A percentile compares a stretch with the other conserved stretches of the same genome.
Conservation (phyloP, 64 coral and sea anemone species). For the Orbicella faveolata region DNA sequence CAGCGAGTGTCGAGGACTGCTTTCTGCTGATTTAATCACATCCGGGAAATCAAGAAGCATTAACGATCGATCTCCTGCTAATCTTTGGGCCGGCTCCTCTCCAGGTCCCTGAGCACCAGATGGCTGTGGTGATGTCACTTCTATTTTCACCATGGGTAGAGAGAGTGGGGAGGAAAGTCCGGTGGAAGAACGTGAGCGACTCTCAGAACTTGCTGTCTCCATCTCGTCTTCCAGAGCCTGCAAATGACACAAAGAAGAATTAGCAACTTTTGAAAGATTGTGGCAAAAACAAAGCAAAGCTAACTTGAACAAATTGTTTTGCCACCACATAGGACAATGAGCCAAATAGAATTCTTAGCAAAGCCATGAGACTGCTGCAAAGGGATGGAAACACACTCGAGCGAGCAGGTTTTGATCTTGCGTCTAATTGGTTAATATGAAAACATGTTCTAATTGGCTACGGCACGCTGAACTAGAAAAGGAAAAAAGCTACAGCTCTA, state of each 20-base stretch:
- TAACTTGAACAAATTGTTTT: no score
- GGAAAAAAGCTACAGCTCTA: no score
- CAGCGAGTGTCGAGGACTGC: slow-evolving; percentile 88
- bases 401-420: no score
- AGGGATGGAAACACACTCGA: no score
- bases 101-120: slow-evolving; percentile 5
- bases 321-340: no score
- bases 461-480: no score
- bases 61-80: slow-evolving; percentile 25
- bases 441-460: no score
- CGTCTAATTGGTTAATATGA: no score
- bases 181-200: slow-evolving; percentile 59
- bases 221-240: slow-evolving; percentile 85
- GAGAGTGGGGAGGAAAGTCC: slow-evolving; percentile 61
- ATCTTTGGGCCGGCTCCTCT: slow-evolving; percentile 1
- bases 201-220: slow-evolving; percentile 47
- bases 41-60: slow-evolving; percentile 81
- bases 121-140: slow-evolving; percentile 65
- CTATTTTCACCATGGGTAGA: slow-evolving; percentile 69
- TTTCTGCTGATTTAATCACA: slow-evolving; percentile 96
- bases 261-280: background rate
- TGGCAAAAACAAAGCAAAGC: no score
- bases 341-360: no score
- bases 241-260: background rate
- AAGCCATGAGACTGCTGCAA: no score